A percentile compares a stretch with the other conserved stretches of the same genome.
Conservation (phyloP, 2,113 vertebrate genomes). For the Rana temporaria region DNA sequence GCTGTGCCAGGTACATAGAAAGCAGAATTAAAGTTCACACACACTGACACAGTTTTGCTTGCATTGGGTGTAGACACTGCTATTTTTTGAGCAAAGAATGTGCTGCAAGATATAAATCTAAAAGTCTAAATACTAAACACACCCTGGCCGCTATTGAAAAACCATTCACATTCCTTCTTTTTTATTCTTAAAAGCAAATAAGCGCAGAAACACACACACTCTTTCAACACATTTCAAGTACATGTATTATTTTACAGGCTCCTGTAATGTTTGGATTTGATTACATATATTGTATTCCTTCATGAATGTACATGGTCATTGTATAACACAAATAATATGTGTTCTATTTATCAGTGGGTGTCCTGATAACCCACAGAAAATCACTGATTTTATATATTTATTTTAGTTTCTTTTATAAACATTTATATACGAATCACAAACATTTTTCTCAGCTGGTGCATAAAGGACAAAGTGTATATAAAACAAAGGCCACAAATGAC, state of each 20-base stretch:
- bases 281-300: conserved; percentile 3
- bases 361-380: conserved; percentile 1
- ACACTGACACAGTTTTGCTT: conserved; percentile 7
- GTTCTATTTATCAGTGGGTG: background rate
- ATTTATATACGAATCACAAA: conserved; percentile 27
- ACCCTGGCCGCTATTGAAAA: conserved; percentile 10
- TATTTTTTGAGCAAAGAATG: conserved; percentile 4
- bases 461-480: background rate
- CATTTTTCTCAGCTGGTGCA: background rate
- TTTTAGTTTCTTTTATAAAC: conserved; percentile 36
- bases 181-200: background rate
- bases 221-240: background rate
- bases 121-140: background rate
- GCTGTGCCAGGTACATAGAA: conserved; percentile 14
- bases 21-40: conserved; percentile 20
- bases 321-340: background rate
- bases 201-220: background rate
- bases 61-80: background rate
- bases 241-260: conserved; percentile 6
- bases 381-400: conserved; percentile 9
- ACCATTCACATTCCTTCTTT: conserved; percentile 2
- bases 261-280: background rate
- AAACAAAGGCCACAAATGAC: too few relatives aligned
- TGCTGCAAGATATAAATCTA: conserved; percentile 29
- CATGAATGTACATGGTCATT: background rate